A percentile compares a stretch with the other conserved stretches of the same genome.
Evolutionary conservation across 1,140 invertebrate genomes (phyloP).

Genomic region (Contarinia nasturtii): DNA sequence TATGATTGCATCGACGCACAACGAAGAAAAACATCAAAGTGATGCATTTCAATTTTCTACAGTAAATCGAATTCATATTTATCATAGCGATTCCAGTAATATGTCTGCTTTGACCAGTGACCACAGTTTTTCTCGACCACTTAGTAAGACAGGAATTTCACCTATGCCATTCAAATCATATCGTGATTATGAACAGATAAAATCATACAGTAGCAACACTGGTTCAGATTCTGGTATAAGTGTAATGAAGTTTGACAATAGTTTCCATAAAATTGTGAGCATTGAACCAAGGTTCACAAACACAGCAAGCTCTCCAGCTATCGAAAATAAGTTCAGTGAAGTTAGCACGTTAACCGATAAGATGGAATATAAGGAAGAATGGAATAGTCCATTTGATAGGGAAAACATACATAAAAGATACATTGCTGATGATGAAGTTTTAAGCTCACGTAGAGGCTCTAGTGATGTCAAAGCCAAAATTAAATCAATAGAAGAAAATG

Average conservation of each 20-base stretch:
- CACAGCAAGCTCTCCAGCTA: constrained; percentile 25
- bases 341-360: constrained; percentile 27
- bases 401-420: not conserved
- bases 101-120: constrained; percentile 25
- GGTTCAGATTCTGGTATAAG: constrained; percentile 14
- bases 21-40: constrained; percentile 26
- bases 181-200: not conserved
- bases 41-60: constrained; percentile 27
- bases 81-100: constrained; percentile 20
- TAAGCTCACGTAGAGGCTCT: constrained; percentile 17
- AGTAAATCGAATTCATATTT: constrained; percentile 27
- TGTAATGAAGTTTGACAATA: constrained; percentile 28
- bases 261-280: constrained; percentile 24
- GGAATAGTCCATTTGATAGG: constrained; percentile 22
- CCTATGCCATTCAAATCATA: constrained; percentile 16
- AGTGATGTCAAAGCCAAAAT: constrained; percentile 28
- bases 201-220: not conserved
- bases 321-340: constrained; percentile 23
- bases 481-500: constrained; percentile 24
- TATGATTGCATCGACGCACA: constrained; percentile 9
- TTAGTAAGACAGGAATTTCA: constrained; percentile 30
- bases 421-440: constrained; percentile 14
- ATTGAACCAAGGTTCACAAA: constrained; percentile 22
- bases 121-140: constrained; percentile 28
- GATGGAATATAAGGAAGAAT: constrained; percentile 26